These are phyloP conservation scores for Alouatta palliata DNA, from an alignment of 2,113 vertebrate species.

Conservation along the genomic window DNA sequence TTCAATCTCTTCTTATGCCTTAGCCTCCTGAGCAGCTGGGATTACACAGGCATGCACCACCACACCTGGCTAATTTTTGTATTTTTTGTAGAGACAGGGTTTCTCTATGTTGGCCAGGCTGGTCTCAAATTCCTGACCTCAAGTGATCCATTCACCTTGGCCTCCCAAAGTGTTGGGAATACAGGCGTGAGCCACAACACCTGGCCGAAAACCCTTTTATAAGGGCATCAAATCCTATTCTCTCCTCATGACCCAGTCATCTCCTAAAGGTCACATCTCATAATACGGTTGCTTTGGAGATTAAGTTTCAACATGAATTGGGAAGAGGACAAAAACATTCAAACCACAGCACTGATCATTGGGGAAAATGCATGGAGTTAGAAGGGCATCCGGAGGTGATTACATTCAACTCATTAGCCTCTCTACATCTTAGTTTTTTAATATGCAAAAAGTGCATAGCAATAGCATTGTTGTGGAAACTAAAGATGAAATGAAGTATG, in stretches of 20 bases:
- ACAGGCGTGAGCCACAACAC: neutral
- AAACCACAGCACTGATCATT: neutral
- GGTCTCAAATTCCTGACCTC: neutral
- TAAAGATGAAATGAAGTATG: conserved; percentile 8
- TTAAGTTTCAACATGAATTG: neutral
- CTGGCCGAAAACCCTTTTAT: neutral
- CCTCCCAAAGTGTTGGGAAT: neutral
- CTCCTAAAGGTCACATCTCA: neutral
- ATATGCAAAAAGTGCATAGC: neutral
- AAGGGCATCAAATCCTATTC: neutral
- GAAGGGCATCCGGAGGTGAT: neutral
- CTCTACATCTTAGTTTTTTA: neutral
- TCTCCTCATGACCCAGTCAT: neutral
- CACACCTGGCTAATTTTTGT: neutral
- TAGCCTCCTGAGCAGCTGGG: no score
- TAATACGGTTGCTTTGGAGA: neutral
- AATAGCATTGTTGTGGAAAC: neutral
- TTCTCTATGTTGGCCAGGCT: neutral
- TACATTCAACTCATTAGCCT: conserved; percentile 26
- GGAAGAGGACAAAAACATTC: neutral
- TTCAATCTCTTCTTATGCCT: no score
- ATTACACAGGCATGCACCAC: neutral
- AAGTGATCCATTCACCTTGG: neutral
- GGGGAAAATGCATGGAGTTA: neutral
- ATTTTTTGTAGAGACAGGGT: neutral